phyloP scores from a whole-genome alignment of 2,888 invertebrate species.

The Trypoxylon attenuatum region DNA sequence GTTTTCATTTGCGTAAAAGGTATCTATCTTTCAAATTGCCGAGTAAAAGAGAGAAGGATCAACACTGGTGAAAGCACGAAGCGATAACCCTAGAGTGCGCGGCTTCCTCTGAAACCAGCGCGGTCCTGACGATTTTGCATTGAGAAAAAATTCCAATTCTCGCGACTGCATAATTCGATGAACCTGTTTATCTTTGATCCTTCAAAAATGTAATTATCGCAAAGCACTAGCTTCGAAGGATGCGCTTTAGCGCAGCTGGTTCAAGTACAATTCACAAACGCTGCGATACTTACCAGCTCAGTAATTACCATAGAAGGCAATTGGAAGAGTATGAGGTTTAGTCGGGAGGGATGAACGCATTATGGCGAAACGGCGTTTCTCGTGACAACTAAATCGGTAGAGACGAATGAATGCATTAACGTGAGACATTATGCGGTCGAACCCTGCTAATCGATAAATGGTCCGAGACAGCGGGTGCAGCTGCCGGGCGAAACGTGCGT shows the following conservation, averaged over 20 bases:
- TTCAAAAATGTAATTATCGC: no score
- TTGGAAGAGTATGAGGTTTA: no score
- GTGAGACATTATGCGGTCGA: slow-evolving; percentile 48
- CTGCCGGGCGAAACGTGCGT: slow-evolving; percentile 3
- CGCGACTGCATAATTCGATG: slow-evolving; percentile 2
- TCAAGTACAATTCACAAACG: no score
- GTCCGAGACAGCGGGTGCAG: slow-evolving; percentile 33
- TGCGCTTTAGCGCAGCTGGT: no score
- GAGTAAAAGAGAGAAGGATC: slow-evolving; percentile 37
- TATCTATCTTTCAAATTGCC: slow-evolving; percentile 43
- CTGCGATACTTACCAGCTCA: no score
- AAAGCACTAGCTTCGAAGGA: no score
- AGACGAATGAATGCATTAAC: slow-evolving; percentile 34
- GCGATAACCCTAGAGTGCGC: slow-evolving; percentile 32
- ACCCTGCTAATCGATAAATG: slow-evolving; percentile 43
- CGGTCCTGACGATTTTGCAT: neutral
- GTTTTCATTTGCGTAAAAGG: slow-evolving; percentile 63
- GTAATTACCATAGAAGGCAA: no score
- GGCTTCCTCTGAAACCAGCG: slow-evolving; percentile 29
- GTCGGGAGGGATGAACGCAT: no score
- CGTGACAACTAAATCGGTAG: neutral
- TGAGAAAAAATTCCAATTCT: slow-evolving; percentile 12
- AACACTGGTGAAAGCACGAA: slow-evolving; percentile 47
- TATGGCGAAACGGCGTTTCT: neutral
- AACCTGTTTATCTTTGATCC: neutral